Evolutionary conservation across 2,113 vertebrate genomes (phyloP).

Genomic region (Bos javanicus): DNA sequence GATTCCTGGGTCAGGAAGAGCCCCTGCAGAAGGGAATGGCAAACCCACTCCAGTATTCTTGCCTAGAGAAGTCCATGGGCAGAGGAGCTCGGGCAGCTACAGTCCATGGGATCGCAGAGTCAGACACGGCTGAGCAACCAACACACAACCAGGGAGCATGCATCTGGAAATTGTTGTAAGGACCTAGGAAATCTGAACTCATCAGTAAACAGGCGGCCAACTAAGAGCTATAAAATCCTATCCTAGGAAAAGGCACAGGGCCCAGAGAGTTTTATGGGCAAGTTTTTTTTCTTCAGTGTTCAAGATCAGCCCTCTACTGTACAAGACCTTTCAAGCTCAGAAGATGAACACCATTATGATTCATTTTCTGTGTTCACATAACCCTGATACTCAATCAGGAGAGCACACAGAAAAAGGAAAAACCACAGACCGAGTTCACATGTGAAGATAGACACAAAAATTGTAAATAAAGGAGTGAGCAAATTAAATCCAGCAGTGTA

Average conservation of each 20-base stretch:
- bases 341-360: background rate
- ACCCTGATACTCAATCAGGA: background rate
- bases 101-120: background rate
- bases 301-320: background rate
- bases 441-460: background rate
- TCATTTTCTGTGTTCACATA: background rate
- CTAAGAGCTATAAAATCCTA: background rate
- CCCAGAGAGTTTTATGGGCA: background rate
- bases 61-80: background rate
- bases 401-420: too few relatives aligned
- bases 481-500: background rate
- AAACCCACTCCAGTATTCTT: background rate
- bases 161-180: background rate
- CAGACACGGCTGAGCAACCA: background rate
- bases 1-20: background rate
- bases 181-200: background rate
- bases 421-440: background rate
- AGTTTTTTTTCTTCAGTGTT: background rate
- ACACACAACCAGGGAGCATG: background rate
- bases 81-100: background rate
- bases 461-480: background rate
- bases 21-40: background rate
- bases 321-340: background rate
- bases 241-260: background rate
- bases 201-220: background rate